Conservation (phyloP, 2,888 invertebrate genomes). For the Leptopilina myrica region DNA sequence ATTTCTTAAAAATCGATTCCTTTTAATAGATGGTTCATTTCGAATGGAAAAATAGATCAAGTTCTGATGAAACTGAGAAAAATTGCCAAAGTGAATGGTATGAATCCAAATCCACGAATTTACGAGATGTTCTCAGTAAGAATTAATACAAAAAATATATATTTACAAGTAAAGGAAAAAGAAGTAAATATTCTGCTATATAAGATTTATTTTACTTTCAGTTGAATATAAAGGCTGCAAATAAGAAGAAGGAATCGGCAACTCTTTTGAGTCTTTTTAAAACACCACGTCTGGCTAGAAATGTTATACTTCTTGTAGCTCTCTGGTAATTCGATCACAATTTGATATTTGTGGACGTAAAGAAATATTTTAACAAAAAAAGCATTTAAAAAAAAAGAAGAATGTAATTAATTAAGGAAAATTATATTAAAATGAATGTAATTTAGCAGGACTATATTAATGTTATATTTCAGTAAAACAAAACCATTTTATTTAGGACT, state of each 20-base stretch:
- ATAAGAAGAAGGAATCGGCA: slow-evolving; percentile 68
- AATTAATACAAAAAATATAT: slow-evolving; percentile 1
- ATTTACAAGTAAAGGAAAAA: no score
- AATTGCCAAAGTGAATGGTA: slow-evolving; percentile 77
- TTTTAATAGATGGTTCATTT: slow-evolving; percentile 77
- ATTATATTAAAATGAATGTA: no score
- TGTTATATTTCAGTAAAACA: neutral
- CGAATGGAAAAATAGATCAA: slow-evolving; percentile 76
- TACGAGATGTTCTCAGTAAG: slow-evolving; percentile 76
- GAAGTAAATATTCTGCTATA: neutral
- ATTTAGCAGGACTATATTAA: neutral
- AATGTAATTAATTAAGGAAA: no score
- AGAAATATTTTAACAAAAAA: neutral
- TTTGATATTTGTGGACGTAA: neutral
- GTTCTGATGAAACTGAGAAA: slow-evolving; percentile 77
- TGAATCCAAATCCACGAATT: slow-evolving; percentile 74
- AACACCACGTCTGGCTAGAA: slow-evolving; percentile 76
- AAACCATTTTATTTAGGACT: slow-evolving; percentile 77
- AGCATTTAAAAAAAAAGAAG: no score
- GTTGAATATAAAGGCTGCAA: slow-evolving; percentile 69
- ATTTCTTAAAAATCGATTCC: neutral
- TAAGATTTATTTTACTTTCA: slow-evolving; percentile 57
- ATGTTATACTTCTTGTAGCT: slow-evolving; percentile 75
- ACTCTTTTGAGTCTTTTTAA: slow-evolving; percentile 77
- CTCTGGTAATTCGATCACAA: slow-evolving; percentile 73